Base-by-base conservation (phyloP, 2,113 vertebrate genomes). In the Pedetes capensis region DNA sequence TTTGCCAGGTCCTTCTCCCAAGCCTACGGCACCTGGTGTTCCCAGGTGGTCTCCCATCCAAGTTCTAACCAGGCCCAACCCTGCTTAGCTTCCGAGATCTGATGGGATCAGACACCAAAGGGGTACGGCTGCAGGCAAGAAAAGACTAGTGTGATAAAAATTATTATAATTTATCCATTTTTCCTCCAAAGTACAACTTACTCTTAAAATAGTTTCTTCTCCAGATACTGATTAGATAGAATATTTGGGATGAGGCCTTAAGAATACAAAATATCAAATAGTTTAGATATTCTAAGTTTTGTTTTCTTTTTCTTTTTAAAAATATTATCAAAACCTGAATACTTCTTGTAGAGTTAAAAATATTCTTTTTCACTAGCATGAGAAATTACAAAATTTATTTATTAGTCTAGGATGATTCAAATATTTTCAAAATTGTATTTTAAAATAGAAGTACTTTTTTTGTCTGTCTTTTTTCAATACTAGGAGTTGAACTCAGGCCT, bases 371-470 rank as follows among this genome's bases (percentile, higher is more conserved):
- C 47, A 71, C 10, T 81, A 51, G 51, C 42, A 34, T 47, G 57
- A 94, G 44, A 93, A 96, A 94, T 11, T 44, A 4, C 2, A 83
- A 68, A 80, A 76, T 69, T 23, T 49, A 82, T 42, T 59, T 87
- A 90, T 47, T 29, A 51, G 32, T 17, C 12, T 63, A 93, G 44
- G 18, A 87, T 76, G 63, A 63, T 51, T 78, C 37, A 82, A 80
- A 76, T 66, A 85, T 82, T 47, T 79, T 61, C 32, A 87, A 69
- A 95, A 90, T 89, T 11, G 72, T 55, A 23, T 88, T 95, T 96
- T 71, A 81, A 83, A 90, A 90, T 8, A 87, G 32, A 87, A 83
- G 34, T 59, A 10, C 8, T n/a, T n/a, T n/a, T n/a, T n/a, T n/a
- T n/a, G n/a, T n/a, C n/a, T n/a, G n/a, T n/a, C n/a, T n/a, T n/a